Conservation (phyloP, 2,113 vertebrate genomes). For the Labeo catla region DNA sequence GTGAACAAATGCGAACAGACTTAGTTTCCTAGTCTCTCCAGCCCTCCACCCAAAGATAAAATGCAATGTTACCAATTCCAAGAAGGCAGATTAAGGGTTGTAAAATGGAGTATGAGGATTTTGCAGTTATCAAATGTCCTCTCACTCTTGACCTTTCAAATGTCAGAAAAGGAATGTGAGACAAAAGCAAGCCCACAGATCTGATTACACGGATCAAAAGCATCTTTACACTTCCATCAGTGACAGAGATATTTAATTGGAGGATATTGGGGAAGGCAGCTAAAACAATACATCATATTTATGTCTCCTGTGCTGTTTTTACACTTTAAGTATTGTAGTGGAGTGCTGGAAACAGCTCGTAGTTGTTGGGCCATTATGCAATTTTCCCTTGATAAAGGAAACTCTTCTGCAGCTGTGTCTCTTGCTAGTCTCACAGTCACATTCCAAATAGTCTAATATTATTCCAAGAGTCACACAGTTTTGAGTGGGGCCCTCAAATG, state of each 20-base stretch:
- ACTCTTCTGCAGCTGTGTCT: constrained; percentile 49
- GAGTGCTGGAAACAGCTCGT: constrained; percentile 44
- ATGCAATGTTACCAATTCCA: constrained; percentile 73
- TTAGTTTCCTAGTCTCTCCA: constrained; percentile 54
- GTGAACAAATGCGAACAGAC: constrained; percentile 34
- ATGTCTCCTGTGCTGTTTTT: constrained; percentile 50
- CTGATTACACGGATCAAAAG: constrained; percentile 77
- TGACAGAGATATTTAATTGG: constrained; percentile 64
- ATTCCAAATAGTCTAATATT: constrained; percentile 46
- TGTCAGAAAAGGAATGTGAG: constrained; percentile 75
- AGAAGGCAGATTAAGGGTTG: constrained; percentile 75
- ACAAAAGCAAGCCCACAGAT: constrained; percentile 75
- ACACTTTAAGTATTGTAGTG: constrained; percentile 46
- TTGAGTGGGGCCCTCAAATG: constrained; percentile 35
- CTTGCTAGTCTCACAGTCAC: constrained; percentile 61
- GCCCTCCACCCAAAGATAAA: constrained; percentile 68
- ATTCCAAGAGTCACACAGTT: constrained; percentile 53
- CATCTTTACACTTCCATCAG: constrained; percentile 68
- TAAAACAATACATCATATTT: constrained; percentile 61
- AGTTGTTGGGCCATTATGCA: constrained; percentile 53
- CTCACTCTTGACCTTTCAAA: constrained; percentile 82
- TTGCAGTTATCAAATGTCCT: constrained; percentile 80
- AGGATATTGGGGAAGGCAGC: constrained; percentile 53
- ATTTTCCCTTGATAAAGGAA: constrained; percentile 59
- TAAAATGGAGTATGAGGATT: constrained; percentile 75